Conservation (phyloP, 2,888 invertebrate species). For the Idaea straminata region DNA sequence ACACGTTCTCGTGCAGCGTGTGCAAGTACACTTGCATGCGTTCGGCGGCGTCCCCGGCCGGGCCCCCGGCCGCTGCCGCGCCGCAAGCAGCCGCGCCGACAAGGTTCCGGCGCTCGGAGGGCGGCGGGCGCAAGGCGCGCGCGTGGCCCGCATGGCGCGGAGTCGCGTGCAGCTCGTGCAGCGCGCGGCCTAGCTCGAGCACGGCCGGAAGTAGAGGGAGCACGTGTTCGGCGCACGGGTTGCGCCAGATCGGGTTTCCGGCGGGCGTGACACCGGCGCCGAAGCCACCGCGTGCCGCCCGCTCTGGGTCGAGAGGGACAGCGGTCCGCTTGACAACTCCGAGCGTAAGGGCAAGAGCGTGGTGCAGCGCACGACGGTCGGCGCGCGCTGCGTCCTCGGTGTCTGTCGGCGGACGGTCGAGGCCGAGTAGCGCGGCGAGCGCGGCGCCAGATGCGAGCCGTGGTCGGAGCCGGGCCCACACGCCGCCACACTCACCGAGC, state of each 20-base stretch:
- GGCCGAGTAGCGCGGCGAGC: slow-evolving; percentile 80
- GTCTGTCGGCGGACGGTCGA: slow-evolving; percentile 83
- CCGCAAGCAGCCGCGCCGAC: slow-evolving; percentile 79
- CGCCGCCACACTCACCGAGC: slow-evolving; percentile 79
- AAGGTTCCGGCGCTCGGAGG: slow-evolving; percentile 88
- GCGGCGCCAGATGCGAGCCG: slow-evolving; percentile 85
- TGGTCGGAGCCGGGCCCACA: slow-evolving; percentile 83
- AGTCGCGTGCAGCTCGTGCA: slow-evolving; percentile 89
- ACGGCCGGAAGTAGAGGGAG: slow-evolving; percentile 90
- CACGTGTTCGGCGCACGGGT: slow-evolving; percentile 92
- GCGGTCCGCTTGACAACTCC: slow-evolving; percentile 93
- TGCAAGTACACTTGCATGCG: slow-evolving; percentile 92
- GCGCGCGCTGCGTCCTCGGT: slow-evolving; percentile 86
- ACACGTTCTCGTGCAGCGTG: slow-evolving; percentile 87
- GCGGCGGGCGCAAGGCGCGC: slow-evolving; percentile 85
- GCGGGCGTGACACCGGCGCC: slow-evolving; percentile 86
- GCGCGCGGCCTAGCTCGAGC: slow-evolving; percentile 87
- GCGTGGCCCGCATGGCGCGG: slow-evolving; percentile 84
- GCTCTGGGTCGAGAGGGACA: slow-evolving; percentile 93
- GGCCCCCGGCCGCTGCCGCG: slow-evolving; percentile 85
- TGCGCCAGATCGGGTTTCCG: slow-evolving; percentile 90
- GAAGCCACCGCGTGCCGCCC: slow-evolving; percentile 92
- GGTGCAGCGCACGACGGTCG: slow-evolving; percentile 82
- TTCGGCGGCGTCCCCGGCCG: slow-evolving; percentile 46
- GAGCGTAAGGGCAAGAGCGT: slow-evolving; percentile 87